phyloP scores from a whole-genome alignment of 2,113 vertebrate genomes.

The Bos javanicus region DNA sequence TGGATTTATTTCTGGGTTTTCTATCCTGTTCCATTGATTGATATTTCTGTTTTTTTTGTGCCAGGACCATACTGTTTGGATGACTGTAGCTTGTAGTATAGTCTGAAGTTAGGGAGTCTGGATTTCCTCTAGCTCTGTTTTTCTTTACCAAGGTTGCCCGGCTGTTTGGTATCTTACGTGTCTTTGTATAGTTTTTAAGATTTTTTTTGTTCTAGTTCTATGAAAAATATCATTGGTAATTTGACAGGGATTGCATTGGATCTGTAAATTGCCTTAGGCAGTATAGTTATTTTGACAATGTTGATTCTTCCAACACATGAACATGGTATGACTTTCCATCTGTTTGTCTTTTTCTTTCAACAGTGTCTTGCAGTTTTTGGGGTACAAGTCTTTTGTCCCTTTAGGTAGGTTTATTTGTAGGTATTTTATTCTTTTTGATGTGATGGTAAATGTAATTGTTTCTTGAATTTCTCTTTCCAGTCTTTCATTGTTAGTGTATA shows the following conservation, averaged over 20 bases:
- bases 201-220: neutral
- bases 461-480: neutral
- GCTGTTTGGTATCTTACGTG: neutral
- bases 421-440: neutral
- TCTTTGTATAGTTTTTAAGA: neutral
- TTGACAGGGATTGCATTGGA: neutral
- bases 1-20: neutral
- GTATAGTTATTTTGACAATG: neutral
- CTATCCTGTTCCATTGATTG: neutral
- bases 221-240: neutral
- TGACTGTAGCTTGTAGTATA: neutral
- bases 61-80: neutral
- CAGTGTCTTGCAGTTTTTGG: neutral
- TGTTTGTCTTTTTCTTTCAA: neutral
- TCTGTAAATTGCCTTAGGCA: neutral
- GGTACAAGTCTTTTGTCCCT: neutral
- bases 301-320: neutral
- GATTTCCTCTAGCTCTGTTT: neutral
- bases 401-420: neutral
- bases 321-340: neutral
- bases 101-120: neutral
- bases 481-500: neutral
- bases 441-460: neutral
- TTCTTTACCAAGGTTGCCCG: neutral
- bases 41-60: neutral